Conservation (phyloP, 2,113 vertebrate genomes). For the Marcusenius ussheri region DNA sequence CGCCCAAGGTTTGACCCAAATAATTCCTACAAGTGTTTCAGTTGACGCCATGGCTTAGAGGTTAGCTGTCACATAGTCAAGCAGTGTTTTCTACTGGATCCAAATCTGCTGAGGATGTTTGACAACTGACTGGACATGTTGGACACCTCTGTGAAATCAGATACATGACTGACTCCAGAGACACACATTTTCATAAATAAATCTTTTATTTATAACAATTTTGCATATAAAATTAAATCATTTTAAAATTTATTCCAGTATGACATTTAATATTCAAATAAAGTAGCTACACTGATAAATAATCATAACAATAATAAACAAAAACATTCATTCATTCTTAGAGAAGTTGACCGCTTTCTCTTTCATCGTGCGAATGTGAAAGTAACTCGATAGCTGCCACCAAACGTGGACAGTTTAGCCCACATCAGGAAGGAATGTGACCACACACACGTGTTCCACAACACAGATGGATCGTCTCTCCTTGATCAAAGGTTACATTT, state of each 20-base stretch:
- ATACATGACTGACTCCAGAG: conserved; percentile 14
- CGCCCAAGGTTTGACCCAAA: not conserved
- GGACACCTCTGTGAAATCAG: not conserved
- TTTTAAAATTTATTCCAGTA: conserved; percentile 99
- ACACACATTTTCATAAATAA: conserved; percentile 91
- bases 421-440: conserved; percentile 74
- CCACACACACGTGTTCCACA: conserved; percentile 55
- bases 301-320: conserved; percentile 70
- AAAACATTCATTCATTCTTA: conserved; percentile 75
- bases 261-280: conserved; percentile 81
- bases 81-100: not conserved
- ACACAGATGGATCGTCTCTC: conserved; percentile 40
- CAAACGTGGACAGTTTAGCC: conserved; percentile 73
- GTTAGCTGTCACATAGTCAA: not conserved
- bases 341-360: conserved; percentile 75
- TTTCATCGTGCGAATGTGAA: conserved; percentile 60
- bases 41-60: not conserved
- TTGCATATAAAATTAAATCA: conserved; percentile 99
- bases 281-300: conserved; percentile 98
- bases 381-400: conserved; percentile 84
- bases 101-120: not conserved
- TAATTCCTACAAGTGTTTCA: not conserved
- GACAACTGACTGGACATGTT: not conserved
- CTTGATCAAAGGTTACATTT: conserved; percentile 40
- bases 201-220: conserved; percentile 75